Base-by-base conservation (phyloP, 2,113 vertebrate genomes). In the Epinephelus lanceolatus region DNA sequence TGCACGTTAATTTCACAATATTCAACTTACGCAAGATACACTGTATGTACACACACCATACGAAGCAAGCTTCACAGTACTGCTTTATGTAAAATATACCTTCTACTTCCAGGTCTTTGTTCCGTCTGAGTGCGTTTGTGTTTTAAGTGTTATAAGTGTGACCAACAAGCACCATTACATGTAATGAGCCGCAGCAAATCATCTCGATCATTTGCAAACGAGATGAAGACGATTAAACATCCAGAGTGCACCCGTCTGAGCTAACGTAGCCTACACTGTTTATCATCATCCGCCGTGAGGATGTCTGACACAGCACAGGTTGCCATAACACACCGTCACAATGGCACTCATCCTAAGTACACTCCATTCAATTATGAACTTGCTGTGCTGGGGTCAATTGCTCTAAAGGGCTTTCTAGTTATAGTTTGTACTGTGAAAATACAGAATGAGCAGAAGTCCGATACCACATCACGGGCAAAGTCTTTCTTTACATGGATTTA, bases 21-120 rank as follows among this genome's bases (percentile, higher is more conserved):
- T 67, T 84, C 71, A 76, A 80, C 62, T 79, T 74, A 84, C 71
- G 21, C 63, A 55, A 66, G 61, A 79, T 59, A 87, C 69, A 89
- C 52, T 62, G 57, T 83, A 81, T 85, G 75, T 70, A 91, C 76
- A 92, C 42, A 45, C 76, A 88, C 78, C 65, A 88, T 74, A 92
- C 71, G 23, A 87, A 86, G 84, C 71, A 83, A 84, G 87, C 67
- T 42, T 90, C 89, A 91, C 87, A 91, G 75, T 66, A 91, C 87
- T 91, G 85, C 86, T 75, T 87, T 40, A 74, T 52, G 59, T 87
- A 84, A 86, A 88, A 92, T 86, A 88, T 61, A 87, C 72, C 78
- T 61, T 79, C 40, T 76, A 67, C 47, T 30, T 82, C 81, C 33
- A 51, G 73, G 61, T 61, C 19, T 76, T n/a, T 17, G 11, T 14